Percentiles rank a stretch among this genome's conserved stretches.
phyloP scores from a whole-genome alignment of 2,113 vertebrate species.

The Colossoma macropomum region DNA sequence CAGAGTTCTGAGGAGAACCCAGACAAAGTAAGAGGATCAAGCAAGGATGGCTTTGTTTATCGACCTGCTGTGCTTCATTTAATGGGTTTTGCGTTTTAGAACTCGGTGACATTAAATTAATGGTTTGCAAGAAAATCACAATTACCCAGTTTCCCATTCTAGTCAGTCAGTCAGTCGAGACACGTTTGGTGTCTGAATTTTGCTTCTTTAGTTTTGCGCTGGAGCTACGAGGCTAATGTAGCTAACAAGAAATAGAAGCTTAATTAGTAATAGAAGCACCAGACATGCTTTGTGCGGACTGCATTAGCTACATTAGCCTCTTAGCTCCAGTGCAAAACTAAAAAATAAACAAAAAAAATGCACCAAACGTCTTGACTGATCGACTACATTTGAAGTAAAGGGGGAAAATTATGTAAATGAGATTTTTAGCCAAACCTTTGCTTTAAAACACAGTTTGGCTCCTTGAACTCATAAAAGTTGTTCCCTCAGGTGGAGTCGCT shows the following conservation, averaged over 20 bases:
- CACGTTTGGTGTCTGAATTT: too few species aligned
- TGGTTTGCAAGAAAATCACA: neutral
- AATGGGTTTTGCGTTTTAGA: neutral
- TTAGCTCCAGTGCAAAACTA: too few species aligned
- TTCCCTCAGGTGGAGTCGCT: conserved; percentile 67
- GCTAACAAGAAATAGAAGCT: too few species aligned
- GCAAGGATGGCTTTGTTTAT: neutral
- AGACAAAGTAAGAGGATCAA: conserved; percentile 60
- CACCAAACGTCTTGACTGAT: too few species aligned
- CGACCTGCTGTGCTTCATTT: neutral
- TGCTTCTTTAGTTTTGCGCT: neutral
- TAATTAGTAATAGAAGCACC: neutral
- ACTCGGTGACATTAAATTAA: neutral
- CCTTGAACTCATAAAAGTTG: conserved; percentile 23
- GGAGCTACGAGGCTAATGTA: neutral
- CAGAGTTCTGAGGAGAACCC: conserved; percentile 45
- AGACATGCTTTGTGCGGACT: neutral
- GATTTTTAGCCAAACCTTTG: neutral
- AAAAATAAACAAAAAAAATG: too few species aligned
- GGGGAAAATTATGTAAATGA: neutral
- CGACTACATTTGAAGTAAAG: neutral
- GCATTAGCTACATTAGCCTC: neutral
- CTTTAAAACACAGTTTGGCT: neutral
- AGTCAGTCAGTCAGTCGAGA: too few species aligned
- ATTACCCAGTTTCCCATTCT: neutral